These are phyloP conservation scores for Pollenia griseotomentosa DNA, from an alignment of 2,888 invertebrate genomes.

Conservation along the genomic window DNA sequence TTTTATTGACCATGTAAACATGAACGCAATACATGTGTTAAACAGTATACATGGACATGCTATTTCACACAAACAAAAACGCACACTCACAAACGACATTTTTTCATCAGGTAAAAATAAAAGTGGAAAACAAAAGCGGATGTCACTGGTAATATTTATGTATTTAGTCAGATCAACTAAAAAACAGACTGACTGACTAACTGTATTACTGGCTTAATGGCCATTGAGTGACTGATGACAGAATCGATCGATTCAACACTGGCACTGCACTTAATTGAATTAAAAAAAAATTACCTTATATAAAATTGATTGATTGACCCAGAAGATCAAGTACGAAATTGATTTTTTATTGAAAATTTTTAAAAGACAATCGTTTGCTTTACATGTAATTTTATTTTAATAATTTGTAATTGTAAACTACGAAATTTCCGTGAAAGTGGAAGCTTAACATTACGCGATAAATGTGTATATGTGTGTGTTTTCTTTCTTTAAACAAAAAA, in stretches of 20 bases:
- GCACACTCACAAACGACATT: background rate
- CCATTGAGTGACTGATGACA: constrained; percentile 9
- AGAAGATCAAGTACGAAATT: no score
- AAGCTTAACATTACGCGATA: background rate
- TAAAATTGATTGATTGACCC: no score
- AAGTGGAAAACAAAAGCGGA: background rate
- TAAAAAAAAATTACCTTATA: no score
- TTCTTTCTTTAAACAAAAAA: background rate
- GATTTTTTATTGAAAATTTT: no score
- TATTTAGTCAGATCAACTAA: constrained; percentile 17
- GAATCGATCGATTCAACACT: no score
- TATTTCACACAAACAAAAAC: background rate
- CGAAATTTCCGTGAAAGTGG: no score
- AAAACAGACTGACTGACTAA: constrained; percentile 18
- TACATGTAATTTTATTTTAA: no score
- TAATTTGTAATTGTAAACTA: no score
- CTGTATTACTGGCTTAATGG: background rate
- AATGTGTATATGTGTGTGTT: background rate
- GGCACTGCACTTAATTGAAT: no score
- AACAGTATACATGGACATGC: constrained; percentile 8
- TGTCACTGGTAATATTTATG: constrained; percentile 14
- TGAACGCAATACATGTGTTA: constrained; percentile 66
- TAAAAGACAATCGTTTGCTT: no score
- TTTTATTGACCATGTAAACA: constrained; percentile 71
- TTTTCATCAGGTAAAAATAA: constrained; percentile 52